These are phyloP conservation scores for Anoura caudifer DNA, from an alignment of 2,113 vertebrate species.

Conservation along the genomic window DNA sequence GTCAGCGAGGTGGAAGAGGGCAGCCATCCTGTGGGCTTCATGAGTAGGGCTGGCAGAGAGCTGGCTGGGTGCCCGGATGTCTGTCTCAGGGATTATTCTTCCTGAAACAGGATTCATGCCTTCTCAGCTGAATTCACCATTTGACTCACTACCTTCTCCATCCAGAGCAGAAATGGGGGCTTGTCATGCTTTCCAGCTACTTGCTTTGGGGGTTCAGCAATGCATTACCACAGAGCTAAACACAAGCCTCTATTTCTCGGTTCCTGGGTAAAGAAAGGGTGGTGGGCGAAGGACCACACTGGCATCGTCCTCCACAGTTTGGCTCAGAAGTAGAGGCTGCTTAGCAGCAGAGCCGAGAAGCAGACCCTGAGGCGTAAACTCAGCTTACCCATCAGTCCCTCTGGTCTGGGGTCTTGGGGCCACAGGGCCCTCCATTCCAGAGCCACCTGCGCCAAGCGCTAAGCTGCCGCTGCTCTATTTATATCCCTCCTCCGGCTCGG, in stretches of 20 bases:
- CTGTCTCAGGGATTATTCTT: not conserved
- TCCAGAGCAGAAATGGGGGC: not conserved
- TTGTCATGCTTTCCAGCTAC: not conserved
- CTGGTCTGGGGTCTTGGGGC: not conserved
- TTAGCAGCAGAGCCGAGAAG: not conserved
- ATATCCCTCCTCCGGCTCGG: not conserved
- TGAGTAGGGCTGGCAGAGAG: not conserved
- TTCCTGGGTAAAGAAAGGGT: not conserved
- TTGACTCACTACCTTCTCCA: not conserved
- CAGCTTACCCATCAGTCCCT: not conserved
- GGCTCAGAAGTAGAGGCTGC: not conserved
- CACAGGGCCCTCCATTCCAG: not conserved
- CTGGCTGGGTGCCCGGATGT: not conserved
- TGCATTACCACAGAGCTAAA: not conserved
- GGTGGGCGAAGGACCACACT: not conserved
- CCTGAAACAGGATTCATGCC: not conserved
- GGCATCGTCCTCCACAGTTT: not conserved
- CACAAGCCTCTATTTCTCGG: not conserved
- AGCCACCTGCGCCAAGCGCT: not conserved
- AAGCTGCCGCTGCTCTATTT: conserved; percentile 23
- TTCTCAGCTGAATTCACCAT: not conserved
- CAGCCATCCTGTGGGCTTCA: not conserved
- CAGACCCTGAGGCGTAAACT: not conserved
- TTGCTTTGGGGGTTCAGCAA: not conserved
- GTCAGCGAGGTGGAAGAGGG: not conserved